Base-by-base conservation (phyloP, 1,140 invertebrate species). In the Ephestia elutella region DNA sequence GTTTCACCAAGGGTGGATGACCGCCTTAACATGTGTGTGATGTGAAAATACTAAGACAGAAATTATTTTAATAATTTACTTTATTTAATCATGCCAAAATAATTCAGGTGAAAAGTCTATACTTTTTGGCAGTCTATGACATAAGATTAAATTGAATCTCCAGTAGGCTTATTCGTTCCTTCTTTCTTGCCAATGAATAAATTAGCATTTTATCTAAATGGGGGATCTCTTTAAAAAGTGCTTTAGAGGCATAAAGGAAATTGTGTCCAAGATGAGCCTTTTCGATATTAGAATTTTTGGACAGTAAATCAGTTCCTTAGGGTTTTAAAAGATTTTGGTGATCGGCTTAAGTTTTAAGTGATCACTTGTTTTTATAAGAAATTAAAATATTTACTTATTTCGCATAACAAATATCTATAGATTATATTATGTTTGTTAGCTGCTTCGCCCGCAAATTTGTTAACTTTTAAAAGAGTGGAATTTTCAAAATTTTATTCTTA, bases 161-260 rank as follows among this genome's bases (percentile, higher is more conserved):
- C 71, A 71, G 72, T 73, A 73, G 73, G 78, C 75, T 80, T 72
- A 75, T 71, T 69, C 63, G 59, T 69, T 66, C 68, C 58, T 73
- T 77, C 73, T 76, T 75, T 74, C 66, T 74, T 69, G 73, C 70
- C 82, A 85, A 85, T 85, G 80, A 85, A 85, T 83, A 83, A 82
- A 85, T 85, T 85, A 78, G 77, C 82, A 83, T 83, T 83, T 80
- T 82, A 85, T 85, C 82, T 79, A 74, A 83, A 82, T 73, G 73
- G 64, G 51, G 68, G 73, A 85, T 85, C 79, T 78, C 67, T 75
- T 81, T 80, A 81, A 79, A 82, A 82, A 78, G 69, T 68, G 73
- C 68, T 79, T 75, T 77, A 18, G 54, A 63, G 63, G 63, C 63
- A 70, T 63, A 60, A 60, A 60, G 59, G 38, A 60, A 60, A 60